phyloP scores from a whole-genome alignment of 2,113 vertebrate species.

The Bubo bubo region DNA sequence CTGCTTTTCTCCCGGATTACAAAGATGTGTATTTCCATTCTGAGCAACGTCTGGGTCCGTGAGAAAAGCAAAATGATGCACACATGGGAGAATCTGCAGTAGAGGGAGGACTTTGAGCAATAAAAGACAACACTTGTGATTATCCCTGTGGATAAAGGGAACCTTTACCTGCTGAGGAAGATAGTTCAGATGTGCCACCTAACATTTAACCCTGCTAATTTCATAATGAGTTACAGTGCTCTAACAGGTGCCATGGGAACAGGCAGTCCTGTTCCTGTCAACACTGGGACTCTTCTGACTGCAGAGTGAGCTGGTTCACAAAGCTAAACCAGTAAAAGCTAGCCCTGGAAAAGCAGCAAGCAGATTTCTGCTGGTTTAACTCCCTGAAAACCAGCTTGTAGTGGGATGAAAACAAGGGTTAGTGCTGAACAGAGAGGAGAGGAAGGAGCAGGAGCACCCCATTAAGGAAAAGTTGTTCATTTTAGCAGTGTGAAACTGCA shows the following conservation, averaged over 20 bases:
- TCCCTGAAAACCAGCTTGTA: not conserved
- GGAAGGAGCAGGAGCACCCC: not conserved
- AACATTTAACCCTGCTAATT: not conserved
- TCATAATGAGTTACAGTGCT: not conserved
- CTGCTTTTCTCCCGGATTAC: not conserved
- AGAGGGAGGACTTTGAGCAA: not conserved
- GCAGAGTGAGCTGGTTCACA: not conserved
- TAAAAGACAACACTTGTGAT: not conserved
- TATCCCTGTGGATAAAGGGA: not conserved
- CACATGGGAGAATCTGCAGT: accelerated
- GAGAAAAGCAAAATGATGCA: not conserved
- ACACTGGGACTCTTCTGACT: not conserved
- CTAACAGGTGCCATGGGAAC: not conserved
- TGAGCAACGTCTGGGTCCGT: accelerated
- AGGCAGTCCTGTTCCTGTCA: not conserved
- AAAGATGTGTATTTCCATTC: accelerated
- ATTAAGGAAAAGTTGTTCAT: not conserved
- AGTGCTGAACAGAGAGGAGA: not conserved
- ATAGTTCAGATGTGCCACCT: not conserved
- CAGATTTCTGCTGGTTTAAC: not conserved
- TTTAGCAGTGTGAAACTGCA: not conserved
- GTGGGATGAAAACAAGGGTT: not conserved
- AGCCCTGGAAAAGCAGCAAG: not conserved
- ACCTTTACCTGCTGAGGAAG: not conserved
- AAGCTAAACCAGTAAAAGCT: not conserved